Conservation (phyloP, 1,140 invertebrate genomes). For the Trachelipus rathkii region DNA sequence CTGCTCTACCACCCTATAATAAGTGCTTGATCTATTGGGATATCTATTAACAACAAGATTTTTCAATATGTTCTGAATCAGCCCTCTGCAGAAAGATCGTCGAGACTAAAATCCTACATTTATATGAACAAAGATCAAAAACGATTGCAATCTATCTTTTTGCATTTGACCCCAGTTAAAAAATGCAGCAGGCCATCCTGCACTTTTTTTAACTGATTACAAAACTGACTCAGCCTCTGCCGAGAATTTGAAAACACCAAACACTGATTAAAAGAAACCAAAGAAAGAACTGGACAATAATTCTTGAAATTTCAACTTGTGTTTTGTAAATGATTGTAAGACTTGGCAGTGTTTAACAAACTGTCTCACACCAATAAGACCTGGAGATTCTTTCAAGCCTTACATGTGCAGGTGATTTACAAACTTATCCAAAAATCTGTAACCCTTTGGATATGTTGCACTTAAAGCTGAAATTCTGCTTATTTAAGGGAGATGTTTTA, state of each 20-base stretch:
- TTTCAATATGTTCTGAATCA: constrained; percentile 87
- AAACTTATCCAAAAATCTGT: constrained; percentile 68
- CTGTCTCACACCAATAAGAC: constrained; percentile 53
- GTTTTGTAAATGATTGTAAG: constrained; percentile 55
- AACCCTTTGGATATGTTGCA: constrained; percentile 83
- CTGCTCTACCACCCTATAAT: constrained; percentile 91
- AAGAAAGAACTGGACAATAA: constrained; percentile 55
- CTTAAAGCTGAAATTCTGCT: constrained; percentile 88
- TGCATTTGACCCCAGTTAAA: constrained; percentile 38
- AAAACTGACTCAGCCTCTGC: constrained; percentile 56
- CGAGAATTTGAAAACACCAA: constrained; percentile 87
- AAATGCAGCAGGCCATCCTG: constrained; percentile 35
- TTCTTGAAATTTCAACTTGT: constrained; percentile 64
- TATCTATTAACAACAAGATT: constrained; percentile 90
- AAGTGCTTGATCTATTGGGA: constrained; percentile 78
- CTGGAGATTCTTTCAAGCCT: constrained; percentile 57
- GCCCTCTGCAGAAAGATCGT: constrained; percentile 83
- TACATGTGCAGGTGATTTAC: constrained; percentile 73
- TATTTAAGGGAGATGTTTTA: constrained; percentile 63
- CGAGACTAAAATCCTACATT: constrained; percentile 77
- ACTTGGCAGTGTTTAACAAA: constrained; percentile 49
- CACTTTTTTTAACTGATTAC: constrained; percentile 29
- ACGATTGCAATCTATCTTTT: constrained; percentile 33
- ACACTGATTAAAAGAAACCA: constrained; percentile 73
- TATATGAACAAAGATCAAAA: constrained; percentile 36